These are phyloP conservation scores for Cosmopolites sordidus DNA, from an alignment of 2,888 invertebrate species.

Conservation along the genomic window DNA sequence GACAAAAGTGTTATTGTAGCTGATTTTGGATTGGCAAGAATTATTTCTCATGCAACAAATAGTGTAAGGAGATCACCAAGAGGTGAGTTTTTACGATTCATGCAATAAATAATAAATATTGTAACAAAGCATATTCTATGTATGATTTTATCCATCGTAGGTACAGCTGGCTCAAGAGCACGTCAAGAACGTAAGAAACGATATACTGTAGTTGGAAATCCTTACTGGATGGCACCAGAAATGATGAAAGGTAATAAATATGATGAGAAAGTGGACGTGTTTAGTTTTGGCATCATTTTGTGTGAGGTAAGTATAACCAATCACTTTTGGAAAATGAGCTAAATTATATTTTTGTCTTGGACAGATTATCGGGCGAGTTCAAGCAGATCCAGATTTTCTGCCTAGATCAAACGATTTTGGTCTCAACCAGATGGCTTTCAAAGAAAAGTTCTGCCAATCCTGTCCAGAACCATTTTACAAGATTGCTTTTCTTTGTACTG, in stretches of 20 bases:
- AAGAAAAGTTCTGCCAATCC: slow-evolving; percentile 76
- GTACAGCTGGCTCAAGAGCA: slow-evolving; percentile 40
- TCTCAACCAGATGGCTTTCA: slow-evolving; percentile 79
- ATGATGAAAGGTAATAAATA: slow-evolving; percentile 97
- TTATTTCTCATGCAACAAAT: slow-evolving; percentile 57
- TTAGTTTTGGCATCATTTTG: slow-evolving; percentile 91
- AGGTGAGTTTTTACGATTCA: too few species aligned
- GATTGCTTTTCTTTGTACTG: slow-evolving; percentile 86
- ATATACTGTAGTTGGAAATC: slow-evolving; percentile 94
- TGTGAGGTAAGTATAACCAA: slow-evolving; percentile 80
- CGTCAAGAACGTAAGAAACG: slow-evolving; percentile 72
- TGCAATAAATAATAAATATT: too few species aligned
- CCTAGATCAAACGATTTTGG: slow-evolving; percentile 91
- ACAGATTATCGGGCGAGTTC: slow-evolving; percentile 88
- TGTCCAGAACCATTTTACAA: slow-evolving; percentile 87
- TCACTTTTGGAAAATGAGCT: not conserved
- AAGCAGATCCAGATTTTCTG: slow-evolving; percentile 91
- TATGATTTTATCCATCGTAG: slow-evolving; percentile 9
- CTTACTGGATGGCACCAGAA: slow-evolving; percentile 98
- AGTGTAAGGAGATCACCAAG: slow-evolving; percentile 43
- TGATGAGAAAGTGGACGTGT: slow-evolving; percentile 94
- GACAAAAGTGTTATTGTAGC: slow-evolving; percentile 92
- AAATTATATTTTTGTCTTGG: slow-evolving; percentile 18
- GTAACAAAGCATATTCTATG: not conserved
- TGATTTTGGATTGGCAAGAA: slow-evolving; percentile 89